A percentile compares a stretch with the other conserved stretches of the same genome.
Evolutionary conservation across 2,797 vertebrate species (phyloP).

Genomic region (Hydrophis major): DNA sequence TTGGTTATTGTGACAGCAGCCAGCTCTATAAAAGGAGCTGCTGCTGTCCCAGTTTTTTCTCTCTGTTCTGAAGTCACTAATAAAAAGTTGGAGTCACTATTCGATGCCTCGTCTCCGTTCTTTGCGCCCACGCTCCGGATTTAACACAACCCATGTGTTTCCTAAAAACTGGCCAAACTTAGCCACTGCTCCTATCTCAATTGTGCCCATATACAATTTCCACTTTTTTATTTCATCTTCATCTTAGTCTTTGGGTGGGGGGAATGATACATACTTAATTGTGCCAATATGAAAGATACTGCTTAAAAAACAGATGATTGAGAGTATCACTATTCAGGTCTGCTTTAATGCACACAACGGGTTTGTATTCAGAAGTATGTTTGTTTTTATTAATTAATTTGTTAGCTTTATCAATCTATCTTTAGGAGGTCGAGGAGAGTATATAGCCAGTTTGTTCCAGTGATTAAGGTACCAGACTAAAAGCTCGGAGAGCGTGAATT

Average conservation of each 20-base stretch:
- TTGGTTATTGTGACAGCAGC: too few relatives aligned
- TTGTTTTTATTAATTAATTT: not conserved
- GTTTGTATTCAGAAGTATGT: not conserved
- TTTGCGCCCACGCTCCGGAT: too few relatives aligned
- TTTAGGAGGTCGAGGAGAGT: not conserved
- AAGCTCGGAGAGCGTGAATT: not conserved
- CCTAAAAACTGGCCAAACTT: not conserved
- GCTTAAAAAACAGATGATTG: not conserved
- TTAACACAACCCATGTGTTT: not conserved
- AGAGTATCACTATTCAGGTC: not conserved
- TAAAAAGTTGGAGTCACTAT: too few relatives aligned
- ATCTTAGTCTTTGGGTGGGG: not conserved
- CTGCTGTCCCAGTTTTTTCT: too few relatives aligned
- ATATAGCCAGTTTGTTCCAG: not conserved
- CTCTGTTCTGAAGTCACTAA: too few relatives aligned
- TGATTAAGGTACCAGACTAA: not conserved
- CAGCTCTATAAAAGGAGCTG: too few relatives aligned
- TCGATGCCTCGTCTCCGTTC: too few relatives aligned
- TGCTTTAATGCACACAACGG: not conserved
- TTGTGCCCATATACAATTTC: too few relatives aligned
- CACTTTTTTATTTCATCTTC: not conserved
- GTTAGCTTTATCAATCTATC: not conserved
- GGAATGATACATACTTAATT: not conserved
- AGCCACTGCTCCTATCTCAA: not conserved
- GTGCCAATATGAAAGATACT: not conserved